Conservation (phyloP, 2,888 invertebrate species). For the Hermaeophaga mercurialis region DNA sequence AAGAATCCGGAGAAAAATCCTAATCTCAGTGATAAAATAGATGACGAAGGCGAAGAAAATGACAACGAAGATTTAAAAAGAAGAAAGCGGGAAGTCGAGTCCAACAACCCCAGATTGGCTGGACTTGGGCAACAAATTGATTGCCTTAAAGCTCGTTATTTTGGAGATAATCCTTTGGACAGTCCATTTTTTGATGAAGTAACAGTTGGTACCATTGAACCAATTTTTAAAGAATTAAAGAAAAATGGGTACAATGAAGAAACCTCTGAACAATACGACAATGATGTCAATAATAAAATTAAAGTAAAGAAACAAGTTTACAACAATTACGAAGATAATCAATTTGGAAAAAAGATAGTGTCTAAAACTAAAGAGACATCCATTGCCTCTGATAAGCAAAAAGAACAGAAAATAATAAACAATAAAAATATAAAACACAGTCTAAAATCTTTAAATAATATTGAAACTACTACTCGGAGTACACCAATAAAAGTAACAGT, state of each 20-base stretch:
- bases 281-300: neutral
- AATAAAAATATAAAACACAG: too few species aligned
- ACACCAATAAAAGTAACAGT: neutral
- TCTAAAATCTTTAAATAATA: too few species aligned
- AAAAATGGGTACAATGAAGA: neutral
- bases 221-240: conserved; percentile 47
- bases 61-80: conserved; percentile 45
- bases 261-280: neutral
- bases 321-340: neutral
- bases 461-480: neutral
- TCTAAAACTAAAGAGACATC: too few species aligned
- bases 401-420: too few species aligned
- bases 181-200: conserved; percentile 73
- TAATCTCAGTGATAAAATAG: conserved; percentile 40
- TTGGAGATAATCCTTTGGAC: conserved; percentile 75
- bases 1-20: conserved; percentile 39
- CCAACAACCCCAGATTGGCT: conserved; percentile 61
- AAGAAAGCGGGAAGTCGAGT: conserved; percentile 48
- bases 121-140: conserved; percentile 75
- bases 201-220: conserved; percentile 59
- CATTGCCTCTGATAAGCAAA: too few species aligned
- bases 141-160: conserved; percentile 70
- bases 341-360: neutral
- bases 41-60: conserved; percentile 32
- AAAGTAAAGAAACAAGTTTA: neutral